Percentiles rank a stretch among this genome's conserved stretches.
Evolutionary conservation across 2,888 invertebrate species (phyloP).

Genomic region (Siphlonurus alternatus): DNA sequence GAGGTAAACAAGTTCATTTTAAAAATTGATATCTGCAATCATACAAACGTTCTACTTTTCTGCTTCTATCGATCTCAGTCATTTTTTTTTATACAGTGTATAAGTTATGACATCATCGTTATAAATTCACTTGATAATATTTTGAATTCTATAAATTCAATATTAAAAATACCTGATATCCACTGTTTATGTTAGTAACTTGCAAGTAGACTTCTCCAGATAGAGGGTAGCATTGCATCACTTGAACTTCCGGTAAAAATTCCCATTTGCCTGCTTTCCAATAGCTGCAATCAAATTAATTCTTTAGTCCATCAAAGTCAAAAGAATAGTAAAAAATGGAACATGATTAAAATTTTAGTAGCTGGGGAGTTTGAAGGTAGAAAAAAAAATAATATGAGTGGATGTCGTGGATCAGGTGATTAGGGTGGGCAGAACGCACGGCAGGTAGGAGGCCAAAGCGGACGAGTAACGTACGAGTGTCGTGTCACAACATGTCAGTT

Average conservation of each 20-base stretch:
- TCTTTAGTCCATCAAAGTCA: neutral
- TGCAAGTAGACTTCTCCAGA: constrained; percentile 62
- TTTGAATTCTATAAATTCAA: too few relatives aligned
- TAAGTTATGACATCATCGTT: too few relatives aligned
- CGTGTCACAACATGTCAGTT: neutral
- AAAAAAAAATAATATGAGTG: neutral
- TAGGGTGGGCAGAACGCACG: neutral
- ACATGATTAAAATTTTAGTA: neutral
- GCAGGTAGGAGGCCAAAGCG: neutral
- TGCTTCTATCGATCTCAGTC: too few relatives aligned
- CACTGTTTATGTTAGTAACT: constrained; percentile 48
- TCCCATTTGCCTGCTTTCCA: constrained; percentile 30
- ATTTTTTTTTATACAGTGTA: too few relatives aligned
- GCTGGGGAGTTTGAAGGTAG: neutral
- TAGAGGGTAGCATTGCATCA: constrained; percentile 43
- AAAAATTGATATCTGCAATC: too few relatives aligned
- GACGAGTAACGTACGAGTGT: neutral
- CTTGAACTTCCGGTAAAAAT: neutral
- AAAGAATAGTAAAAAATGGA: neutral
- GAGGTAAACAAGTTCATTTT: too few relatives aligned
- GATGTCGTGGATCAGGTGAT: neutral
- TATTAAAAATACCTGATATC: constrained; percentile 38
- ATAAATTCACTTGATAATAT: too few relatives aligned
- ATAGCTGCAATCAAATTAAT: constrained; percentile 28
- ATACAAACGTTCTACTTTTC: too few relatives aligned